These are phyloP conservation scores for Tethea ocularis DNA, from an alignment of 2,888 invertebrate genomes.

Conservation along the genomic window DNA sequence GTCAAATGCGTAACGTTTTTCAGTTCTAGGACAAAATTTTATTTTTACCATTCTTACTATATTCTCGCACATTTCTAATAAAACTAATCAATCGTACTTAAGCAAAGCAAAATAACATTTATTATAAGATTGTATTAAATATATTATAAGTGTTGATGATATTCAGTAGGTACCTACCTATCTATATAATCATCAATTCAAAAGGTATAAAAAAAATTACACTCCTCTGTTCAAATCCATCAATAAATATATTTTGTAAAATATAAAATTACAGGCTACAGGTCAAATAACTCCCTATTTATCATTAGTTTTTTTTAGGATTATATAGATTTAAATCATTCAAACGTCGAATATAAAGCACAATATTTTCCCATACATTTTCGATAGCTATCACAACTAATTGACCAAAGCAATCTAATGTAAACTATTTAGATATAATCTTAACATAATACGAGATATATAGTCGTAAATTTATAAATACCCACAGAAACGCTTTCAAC, in stretches of 20 bases:
- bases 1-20: not conserved
- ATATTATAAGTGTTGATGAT: not conserved
- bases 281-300: conserved; percentile 3
- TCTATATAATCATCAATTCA: too few relatives aligned
- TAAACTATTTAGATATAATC: conserved; percentile 55
- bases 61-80: not conserved
- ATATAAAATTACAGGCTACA: not conserved
- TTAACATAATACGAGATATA: conserved; percentile 41
- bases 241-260: not conserved
- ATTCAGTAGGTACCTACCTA: too few relatives aligned
- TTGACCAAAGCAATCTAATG: conserved; percentile 69
- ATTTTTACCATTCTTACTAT: not conserved
- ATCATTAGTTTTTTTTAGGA: conserved; percentile 2
- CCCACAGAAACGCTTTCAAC: too few relatives aligned
- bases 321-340: conserved; percentile 1
- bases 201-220: too few relatives aligned
- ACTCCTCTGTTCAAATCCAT: too few relatives aligned
- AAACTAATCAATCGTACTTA: not conserved
- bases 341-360: conserved; percentile 9
- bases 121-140: not conserved
- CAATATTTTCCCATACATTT: conserved; percentile 21
- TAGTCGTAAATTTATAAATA: conserved; percentile 34
- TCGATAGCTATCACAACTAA: conserved; percentile 48
- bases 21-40: not conserved
- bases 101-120: not conserved